Conservation (phyloP, 2,113 vertebrate genomes). For the Lota lota region DNA sequence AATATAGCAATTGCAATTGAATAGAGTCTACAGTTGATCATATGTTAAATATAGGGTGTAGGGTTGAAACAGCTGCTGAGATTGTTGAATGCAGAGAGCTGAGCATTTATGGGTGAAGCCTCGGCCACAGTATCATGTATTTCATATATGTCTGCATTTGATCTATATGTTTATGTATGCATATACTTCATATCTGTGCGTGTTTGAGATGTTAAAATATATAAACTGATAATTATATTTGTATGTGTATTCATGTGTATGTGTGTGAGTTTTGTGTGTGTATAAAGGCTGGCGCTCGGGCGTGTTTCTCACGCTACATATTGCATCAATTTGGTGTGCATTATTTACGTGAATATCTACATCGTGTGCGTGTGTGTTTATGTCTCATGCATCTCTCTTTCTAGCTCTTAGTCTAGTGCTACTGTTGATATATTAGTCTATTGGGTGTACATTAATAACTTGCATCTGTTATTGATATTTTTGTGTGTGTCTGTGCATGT, state of each 20-base stretch:
- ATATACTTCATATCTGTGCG: neutral
- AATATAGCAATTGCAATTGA: no score
- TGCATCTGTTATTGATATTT: neutral
- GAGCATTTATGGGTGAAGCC: no score
- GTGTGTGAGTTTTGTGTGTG: constrained; percentile 1
- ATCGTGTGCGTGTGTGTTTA: neutral
- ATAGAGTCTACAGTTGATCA: no score
- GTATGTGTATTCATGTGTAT: neutral
- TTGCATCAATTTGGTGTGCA: neutral
- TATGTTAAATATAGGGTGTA: no score
- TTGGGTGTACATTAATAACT: constrained; percentile 10
- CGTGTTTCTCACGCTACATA: neutral
- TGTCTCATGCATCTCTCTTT: neutral
- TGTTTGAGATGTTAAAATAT: neutral
- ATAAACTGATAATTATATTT: neutral
- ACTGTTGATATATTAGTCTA: neutral
- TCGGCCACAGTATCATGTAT: no score
- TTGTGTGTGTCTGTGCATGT: neutral
- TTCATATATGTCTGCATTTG: neutral
- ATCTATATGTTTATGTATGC: neutral
- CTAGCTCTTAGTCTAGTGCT: neutral
- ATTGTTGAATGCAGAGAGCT: no score
- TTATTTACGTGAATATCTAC: neutral
- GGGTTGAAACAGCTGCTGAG: no score
- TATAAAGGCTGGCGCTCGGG: neutral